These are phyloP conservation scores for Alfaro cultratus DNA, from an alignment of 2,797 vertebrate species.

Conservation along the genomic window DNA sequence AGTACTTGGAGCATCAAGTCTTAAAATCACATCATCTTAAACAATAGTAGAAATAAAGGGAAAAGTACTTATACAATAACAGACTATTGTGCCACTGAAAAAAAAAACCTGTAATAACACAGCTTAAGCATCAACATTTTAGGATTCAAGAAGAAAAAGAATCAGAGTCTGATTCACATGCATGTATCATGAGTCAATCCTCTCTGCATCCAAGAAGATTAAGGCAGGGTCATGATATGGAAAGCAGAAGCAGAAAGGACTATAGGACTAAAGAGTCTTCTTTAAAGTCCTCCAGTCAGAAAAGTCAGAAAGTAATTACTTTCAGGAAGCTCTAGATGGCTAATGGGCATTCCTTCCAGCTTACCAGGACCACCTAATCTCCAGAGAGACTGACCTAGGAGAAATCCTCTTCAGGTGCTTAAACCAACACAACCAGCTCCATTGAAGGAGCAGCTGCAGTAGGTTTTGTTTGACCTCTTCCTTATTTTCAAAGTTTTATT, in stretches of 20 bases:
- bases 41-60: not conserved
- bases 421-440: not conserved
- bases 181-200: constrained; percentile 13
- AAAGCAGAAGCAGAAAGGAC: not conserved
- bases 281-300: not conserved
- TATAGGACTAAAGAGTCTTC: not conserved
- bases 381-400: not conserved
- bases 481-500: not conserved
- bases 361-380: not conserved
- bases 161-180: constrained; percentile 11
- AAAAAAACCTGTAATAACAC: not conserved
- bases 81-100: constrained; percentile 1
- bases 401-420: not conserved
- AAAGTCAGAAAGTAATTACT: not conserved
- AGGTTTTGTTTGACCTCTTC: not conserved
- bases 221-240: not conserved
- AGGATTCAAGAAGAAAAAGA: constrained; percentile 11
- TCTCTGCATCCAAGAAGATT: not conserved
- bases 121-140: constrained; percentile 10
- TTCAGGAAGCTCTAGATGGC: not conserved
- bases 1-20: not conserved
- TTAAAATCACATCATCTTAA: not conserved
- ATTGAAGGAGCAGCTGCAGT: not conserved
- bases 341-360: not conserved
- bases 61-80: not conserved